Base-by-base conservation (phyloP, 1,140 invertebrate genomes). In the Aphidius gifuensis region DNA sequence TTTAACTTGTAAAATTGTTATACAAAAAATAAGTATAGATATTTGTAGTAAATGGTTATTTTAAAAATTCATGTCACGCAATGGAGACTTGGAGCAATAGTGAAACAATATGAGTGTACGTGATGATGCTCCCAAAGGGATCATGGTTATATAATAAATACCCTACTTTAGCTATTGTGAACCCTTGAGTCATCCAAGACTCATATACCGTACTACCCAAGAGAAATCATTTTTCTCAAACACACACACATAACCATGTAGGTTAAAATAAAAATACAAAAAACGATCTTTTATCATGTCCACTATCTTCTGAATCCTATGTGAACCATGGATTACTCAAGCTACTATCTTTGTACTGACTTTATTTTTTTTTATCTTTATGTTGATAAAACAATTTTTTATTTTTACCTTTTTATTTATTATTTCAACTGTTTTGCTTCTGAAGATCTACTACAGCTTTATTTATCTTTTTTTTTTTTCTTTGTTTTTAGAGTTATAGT, bases 101-200 rank as follows among this genome's bases (percentile, higher is more conserved):
- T 58, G 67, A 71, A 71, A 70, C 67, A 70, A 70, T 70, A 72
- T 64, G 59, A 46, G 40, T 44, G 48, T 70, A 72, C 71, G 71
- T 72, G 71, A 70, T 64, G 55, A 50, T 64, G 61, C 56, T 68
- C 60, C 49, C 43, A 57, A 67, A 64, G 47, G 63, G 58, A 46
- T 42, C 46, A 49, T 61, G 55, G 53, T 65, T 64, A 58, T 67
- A 62, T 67, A 65, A 68, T 70, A 70, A 70, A 70, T 68, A 67
- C 48, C 62, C 38, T 61, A 51, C 40, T 32, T 32, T 47, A 45
- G 21, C 49, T 54, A 56, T 59, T 57, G 21, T 23, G 39, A 43
- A 39, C 49, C 49, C 58, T 21, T 61, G 58, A 60, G 40, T 16
- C 39, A 50, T 9, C 11, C 58, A 40, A 42, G 42, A 48, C 51